Evolutionary conservation across 2,888 invertebrate species (phyloP).

Genomic region (Dynastes tityus): DNA sequence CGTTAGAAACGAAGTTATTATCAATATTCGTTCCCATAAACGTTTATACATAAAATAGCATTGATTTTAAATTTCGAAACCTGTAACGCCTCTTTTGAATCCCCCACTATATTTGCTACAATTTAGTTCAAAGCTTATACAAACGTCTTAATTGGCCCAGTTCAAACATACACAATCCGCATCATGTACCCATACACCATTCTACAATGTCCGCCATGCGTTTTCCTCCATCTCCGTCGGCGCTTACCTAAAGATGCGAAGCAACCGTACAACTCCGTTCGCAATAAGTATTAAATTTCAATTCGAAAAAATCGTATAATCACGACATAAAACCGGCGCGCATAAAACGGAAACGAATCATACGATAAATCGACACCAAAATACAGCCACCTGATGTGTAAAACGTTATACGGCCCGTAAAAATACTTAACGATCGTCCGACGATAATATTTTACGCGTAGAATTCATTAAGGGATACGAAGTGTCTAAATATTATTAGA

Average conservation of each 20-base stretch:
- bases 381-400: slow-evolving; percentile 45
- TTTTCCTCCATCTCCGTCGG: too few species aligned
- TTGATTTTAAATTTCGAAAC: too few species aligned
- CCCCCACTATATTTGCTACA: too few species aligned
- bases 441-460: slow-evolving; percentile 34
- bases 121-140: too few species aligned
- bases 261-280: background rate
- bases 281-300: slow-evolving; percentile 40
- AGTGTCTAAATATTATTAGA: slow-evolving; percentile 41
- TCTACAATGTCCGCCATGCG: too few species aligned
- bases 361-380: slow-evolving; percentile 49
- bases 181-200: too few species aligned
- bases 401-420: slow-evolving; percentile 37
- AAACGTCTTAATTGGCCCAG: background rate
- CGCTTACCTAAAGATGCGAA: too few species aligned
- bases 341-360: slow-evolving; percentile 45
- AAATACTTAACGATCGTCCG: slow-evolving; percentile 44
- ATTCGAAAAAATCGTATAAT: slow-evolving; percentile 44
- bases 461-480: slow-evolving; percentile 43
- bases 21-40: too few species aligned
- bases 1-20: too few species aligned
- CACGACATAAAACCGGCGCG: slow-evolving; percentile 39
- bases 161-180: too few species aligned
- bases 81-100: too few species aligned
- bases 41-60: too few species aligned